Evolutionary conservation across 2,113 vertebrate genomes (phyloP), one percentile per base, ranked within the genome.

Genomic region (Eudorcas thomsonii): DNA sequence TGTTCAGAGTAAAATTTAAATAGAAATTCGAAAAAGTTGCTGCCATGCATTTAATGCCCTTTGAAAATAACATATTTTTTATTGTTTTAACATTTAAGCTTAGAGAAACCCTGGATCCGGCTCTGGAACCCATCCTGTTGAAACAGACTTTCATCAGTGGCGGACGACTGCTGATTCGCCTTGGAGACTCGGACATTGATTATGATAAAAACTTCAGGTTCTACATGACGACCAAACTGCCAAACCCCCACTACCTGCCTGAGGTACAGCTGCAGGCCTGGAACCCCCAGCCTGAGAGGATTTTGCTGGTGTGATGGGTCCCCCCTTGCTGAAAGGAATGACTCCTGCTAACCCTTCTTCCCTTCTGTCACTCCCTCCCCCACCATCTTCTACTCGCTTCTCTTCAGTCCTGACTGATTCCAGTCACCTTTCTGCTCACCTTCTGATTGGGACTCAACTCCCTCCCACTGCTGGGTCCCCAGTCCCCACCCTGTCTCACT

Each of bases 191-290:
- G 0, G 99, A 99, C 97, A 99, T 99, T 64, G 99, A 99, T 98
- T 99, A 99, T 39, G 98, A 99, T 97, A 99, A 99, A 98, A 99
- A 99, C 96, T 99, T 99, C 95, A 98, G 94, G 91, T 99, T 99
- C 97, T 99, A 99, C 94, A 99, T 99, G 99, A 99, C 99, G 52
- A 99, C 99, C 86, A 99, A 99, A 97, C 98, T 99, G 99, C 98
- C 99, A 94, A 99, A 99, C 98, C 99, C 99, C 17, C 99, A 99
- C 97, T 99, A 99, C 97, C 98, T 99, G 43, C 99, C 99, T 55
- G 99, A 99, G 99, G 99, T 99, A 98, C 81, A 97, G 80, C 54
- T 15, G 1, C 55, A 19, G 28, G 60, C 84, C 88, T 88, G n/a
- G 50, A 62, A 43, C 83, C 62, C n/a, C 39, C 21, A 55, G 74